Conservation (phyloP, 92 coral and sea anemone species). For the Blastomussa wellsi region DNA sequence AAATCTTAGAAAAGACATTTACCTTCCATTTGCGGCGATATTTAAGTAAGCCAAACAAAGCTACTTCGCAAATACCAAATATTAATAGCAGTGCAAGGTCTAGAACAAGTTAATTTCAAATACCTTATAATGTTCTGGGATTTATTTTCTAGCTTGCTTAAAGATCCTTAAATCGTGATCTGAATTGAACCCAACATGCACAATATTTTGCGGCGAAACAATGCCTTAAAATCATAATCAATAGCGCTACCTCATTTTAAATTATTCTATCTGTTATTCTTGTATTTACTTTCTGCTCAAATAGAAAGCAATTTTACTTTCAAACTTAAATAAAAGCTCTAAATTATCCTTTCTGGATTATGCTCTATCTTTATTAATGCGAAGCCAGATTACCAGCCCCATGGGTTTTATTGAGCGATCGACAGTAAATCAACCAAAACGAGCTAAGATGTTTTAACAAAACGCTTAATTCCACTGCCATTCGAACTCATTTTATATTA, state of each 20-base stretch:
- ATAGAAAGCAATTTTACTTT: slow-evolving; percentile 16
- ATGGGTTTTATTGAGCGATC: not conserved
- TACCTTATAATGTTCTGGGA: not conserved
- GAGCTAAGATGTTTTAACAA: too few relatives aligned
- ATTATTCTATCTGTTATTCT: not conserved
- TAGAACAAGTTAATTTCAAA: not conserved
- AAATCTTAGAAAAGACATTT: too few relatives aligned
- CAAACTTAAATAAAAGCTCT: not conserved
- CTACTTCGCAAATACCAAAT: not conserved
- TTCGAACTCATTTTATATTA: too few relatives aligned
- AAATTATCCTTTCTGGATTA: not conserved
- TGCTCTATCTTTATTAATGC: not conserved
- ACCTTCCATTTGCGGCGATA: not conserved
- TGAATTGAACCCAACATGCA: not conserved
- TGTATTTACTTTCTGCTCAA: slow-evolving; percentile 20
- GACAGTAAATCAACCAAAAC: not conserved
- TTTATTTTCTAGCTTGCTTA: not conserved
- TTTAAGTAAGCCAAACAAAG: not conserved
- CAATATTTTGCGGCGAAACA: not conserved
- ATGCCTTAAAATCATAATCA: not conserved
- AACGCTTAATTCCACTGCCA: too few relatives aligned
- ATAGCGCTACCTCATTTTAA: not conserved
- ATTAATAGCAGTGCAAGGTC: not conserved
- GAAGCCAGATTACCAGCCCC: not conserved
- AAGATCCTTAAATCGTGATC: not conserved